These are phyloP conservation scores for Drosophila quinaria DNA, from an alignment of 2,888 invertebrate genomes.

Conservation along the genomic window DNA sequence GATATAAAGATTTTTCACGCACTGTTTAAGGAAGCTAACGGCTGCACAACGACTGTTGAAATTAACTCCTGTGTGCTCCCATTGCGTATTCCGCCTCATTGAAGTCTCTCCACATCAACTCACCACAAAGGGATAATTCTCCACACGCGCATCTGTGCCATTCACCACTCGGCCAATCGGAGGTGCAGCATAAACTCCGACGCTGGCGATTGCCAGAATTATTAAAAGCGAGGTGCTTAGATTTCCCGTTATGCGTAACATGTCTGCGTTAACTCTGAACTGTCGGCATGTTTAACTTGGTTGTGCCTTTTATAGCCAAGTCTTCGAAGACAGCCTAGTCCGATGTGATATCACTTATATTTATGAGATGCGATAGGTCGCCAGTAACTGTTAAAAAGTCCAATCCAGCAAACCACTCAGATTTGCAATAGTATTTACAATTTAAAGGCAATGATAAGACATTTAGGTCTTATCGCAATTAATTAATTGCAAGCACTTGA, in stretches of 20 bases:
- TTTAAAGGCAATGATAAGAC: neutral
- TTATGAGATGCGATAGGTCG: slow-evolving; percentile 53
- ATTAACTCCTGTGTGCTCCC: too few relatives aligned
- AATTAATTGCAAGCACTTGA: slow-evolving; percentile 9
- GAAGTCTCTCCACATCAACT: slow-evolving; percentile 10
- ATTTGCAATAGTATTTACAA: neutral
- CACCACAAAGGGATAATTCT: slow-evolving; percentile 81
- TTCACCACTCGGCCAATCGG: slow-evolving; percentile 79
- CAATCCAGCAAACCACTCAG: slow-evolving; percentile 5
- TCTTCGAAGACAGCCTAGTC: neutral
- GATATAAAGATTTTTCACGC: too few relatives aligned
- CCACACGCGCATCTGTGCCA: slow-evolving; percentile 75
- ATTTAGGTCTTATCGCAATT: slow-evolving; percentile 10
- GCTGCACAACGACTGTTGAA: too few relatives aligned
- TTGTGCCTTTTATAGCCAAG: slow-evolving; percentile 38
- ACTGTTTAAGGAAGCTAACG: too few relatives aligned
- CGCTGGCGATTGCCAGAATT: slow-evolving; percentile 35
- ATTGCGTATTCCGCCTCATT: neutral
- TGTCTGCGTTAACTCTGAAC: neutral
- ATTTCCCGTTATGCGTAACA: slow-evolving; percentile 3
- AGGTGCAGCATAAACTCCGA: slow-evolving; percentile 52
- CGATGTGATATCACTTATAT: slow-evolving; percentile 36
- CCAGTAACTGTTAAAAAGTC: slow-evolving; percentile 21
- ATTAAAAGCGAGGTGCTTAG: slow-evolving; percentile 18
- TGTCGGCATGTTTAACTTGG: too few relatives aligned